Evolutionary conservation across 2,888 invertebrate species (phyloP).

Genomic region (Melanostoma scalare): DNA sequence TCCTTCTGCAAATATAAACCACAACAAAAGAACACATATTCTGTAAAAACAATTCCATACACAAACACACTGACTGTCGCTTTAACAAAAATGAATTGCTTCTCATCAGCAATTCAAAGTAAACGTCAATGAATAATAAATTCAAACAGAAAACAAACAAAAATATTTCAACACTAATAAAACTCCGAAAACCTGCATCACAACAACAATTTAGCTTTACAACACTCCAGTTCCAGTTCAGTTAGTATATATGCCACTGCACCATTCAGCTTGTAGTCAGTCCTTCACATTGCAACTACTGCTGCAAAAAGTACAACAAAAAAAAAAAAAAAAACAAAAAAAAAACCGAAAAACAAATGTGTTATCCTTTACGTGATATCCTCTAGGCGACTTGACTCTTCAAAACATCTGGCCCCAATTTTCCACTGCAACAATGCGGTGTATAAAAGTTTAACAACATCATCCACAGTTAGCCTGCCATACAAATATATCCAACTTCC

Average conservation of each 20-base stretch:
- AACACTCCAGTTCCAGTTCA: not conserved
- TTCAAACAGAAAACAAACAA: conserved; percentile 6
- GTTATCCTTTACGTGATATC: conserved; percentile 61
- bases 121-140: conserved; percentile 48
- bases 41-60: not conserved
- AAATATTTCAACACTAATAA: not conserved
- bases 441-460: conserved; percentile 70
- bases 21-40: not conserved
- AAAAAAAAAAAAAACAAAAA: conserved; percentile 36
- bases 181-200: conserved; percentile 16
- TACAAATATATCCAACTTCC: conserved; percentile 3
- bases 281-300: conserved; percentile 31
- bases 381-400: conserved; percentile 68
- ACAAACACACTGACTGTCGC: not conserved
- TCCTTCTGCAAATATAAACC: no score
- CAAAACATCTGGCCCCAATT: conserved; percentile 64
- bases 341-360: conserved; percentile 34
- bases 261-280: conserved; percentile 5
- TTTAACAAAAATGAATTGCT: conserved; percentile 22
- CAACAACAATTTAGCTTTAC: not conserved
- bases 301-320: conserved; percentile 50
- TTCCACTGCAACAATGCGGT: conserved; percentile 64
- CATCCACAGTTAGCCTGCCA: conserved; percentile 40
- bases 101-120: conserved; percentile 52
- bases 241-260: conserved; percentile 4